Conservation (phyloP, 1,140 invertebrate species). For the Drosophila fuyamai region DNA sequence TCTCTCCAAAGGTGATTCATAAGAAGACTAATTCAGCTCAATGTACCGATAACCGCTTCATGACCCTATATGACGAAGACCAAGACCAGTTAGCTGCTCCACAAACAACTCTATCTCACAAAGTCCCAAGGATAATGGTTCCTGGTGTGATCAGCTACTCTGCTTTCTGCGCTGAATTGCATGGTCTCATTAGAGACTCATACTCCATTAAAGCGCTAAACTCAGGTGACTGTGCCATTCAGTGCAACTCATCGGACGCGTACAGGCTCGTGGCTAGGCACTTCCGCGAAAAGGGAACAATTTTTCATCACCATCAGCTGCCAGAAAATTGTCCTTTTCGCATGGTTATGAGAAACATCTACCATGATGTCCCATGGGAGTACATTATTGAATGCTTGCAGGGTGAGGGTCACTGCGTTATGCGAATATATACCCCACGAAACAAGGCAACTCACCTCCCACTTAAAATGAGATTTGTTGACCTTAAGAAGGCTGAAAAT, state of each 20-base stretch:
- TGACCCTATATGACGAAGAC: background rate
- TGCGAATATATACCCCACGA: too few relatives aligned
- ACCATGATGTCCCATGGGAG: background rate
- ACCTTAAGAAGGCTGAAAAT: background rate
- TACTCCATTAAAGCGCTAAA: background rate
- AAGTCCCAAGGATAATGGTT: slow-evolving; percentile 8
- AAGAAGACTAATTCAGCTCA: too few relatives aligned
- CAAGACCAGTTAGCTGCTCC: background rate
- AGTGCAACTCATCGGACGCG: background rate
- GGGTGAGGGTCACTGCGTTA: too few relatives aligned
- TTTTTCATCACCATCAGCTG: slow-evolving; percentile 7
- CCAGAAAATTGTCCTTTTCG: slow-evolving; percentile 7
- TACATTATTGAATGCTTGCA: background rate
- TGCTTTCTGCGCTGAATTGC: slow-evolving; percentile 7
- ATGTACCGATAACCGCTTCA: background rate
- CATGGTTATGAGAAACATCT: slow-evolving; percentile 2
- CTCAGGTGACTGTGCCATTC: background rate
- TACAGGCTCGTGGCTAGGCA: background rate
- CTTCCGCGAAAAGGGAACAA: too few relatives aligned
- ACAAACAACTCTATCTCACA: slow-evolving; percentile 4
- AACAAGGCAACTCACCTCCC: background rate
- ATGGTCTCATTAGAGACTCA: background rate
- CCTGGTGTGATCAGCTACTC: slow-evolving; percentile 6
- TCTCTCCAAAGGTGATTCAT: too few relatives aligned
- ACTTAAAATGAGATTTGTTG: background rate